Conservation (phyloP, 2,113 vertebrate species). For the Gobio gobio region DNA sequence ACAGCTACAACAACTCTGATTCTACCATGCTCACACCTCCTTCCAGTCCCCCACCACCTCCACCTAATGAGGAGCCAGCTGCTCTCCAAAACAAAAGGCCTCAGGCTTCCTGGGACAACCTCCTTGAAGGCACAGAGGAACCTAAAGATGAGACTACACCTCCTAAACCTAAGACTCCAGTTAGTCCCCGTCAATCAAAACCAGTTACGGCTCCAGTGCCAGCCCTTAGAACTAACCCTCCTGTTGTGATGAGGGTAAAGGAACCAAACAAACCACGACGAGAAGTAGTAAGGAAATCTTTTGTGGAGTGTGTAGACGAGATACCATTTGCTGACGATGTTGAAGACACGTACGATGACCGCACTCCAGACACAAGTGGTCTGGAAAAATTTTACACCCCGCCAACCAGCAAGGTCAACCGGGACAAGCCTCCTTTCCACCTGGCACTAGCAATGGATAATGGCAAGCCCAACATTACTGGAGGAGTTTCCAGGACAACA, state of each 20-base stretch:
- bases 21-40: constrained; percentile 95
- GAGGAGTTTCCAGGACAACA: constrained; percentile 66
- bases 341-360: constrained; percentile 89
- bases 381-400: constrained; percentile 86
- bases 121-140: constrained; percentile 56
- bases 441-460: constrained; percentile 82
- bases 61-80: constrained; percentile 88
- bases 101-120: constrained; percentile 78
- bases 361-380: constrained; percentile 81
- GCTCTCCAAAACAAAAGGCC: constrained; percentile 78
- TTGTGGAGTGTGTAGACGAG: constrained; percentile 94
- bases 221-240: constrained; percentile 33
- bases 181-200: constrained; percentile 62
- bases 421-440: constrained; percentile 70
- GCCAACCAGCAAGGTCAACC: constrained; percentile 78
- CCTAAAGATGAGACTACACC: constrained; percentile 55
- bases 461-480: constrained; percentile 76
- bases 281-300: constrained; percentile 84
- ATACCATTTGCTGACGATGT: constrained; percentile 97
- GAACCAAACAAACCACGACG: constrained; percentile 68
- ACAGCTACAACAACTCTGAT: constrained; percentile 90
- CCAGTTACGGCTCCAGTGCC: constrained; percentile 49
- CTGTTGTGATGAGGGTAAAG: constrained; percentile 73
- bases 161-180: constrained; percentile 61
- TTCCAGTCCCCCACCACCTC: constrained; percentile 93